Evolutionary conservation across 2,113 vertebrate genomes (phyloP).

Genomic region (Cephalopterus ornatus): DNA sequence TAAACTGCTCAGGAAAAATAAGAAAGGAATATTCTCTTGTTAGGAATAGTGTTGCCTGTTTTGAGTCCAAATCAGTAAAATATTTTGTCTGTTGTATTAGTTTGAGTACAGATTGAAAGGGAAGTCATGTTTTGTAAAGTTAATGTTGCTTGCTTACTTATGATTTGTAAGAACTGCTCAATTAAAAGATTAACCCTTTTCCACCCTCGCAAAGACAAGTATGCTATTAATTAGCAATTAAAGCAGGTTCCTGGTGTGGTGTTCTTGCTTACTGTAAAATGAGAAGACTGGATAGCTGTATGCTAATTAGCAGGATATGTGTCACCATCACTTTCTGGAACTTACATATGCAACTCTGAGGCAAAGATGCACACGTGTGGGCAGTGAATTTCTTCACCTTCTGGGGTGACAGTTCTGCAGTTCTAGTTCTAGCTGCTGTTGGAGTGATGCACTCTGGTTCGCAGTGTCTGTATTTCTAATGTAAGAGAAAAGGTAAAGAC

Average conservation of each 20-base stretch:
- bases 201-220: not conserved
- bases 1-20: not conserved
- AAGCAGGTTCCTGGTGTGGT: not conserved
- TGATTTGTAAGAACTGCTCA: not conserved
- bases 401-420: not conserved
- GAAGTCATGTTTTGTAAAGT: not conserved
- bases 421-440: not conserved
- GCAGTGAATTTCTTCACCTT: not conserved
- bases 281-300: not conserved
- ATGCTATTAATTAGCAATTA: not conserved
- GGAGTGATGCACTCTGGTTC: not conserved
- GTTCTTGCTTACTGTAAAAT: not conserved
- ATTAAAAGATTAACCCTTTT: not conserved
- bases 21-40: not conserved
- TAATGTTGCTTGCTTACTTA: not conserved
- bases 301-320: not conserved
- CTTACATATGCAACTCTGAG: not conserved
- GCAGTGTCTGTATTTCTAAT: not conserved
- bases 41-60: not conserved
- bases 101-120: not conserved
- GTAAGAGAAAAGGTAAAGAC: not conserved
- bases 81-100: not conserved
- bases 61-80: not conserved
- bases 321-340: not conserved
- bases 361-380: not conserved